Base-by-base conservation (phyloP, 2,888 invertebrate species). In the Mamestra brassicae region DNA sequence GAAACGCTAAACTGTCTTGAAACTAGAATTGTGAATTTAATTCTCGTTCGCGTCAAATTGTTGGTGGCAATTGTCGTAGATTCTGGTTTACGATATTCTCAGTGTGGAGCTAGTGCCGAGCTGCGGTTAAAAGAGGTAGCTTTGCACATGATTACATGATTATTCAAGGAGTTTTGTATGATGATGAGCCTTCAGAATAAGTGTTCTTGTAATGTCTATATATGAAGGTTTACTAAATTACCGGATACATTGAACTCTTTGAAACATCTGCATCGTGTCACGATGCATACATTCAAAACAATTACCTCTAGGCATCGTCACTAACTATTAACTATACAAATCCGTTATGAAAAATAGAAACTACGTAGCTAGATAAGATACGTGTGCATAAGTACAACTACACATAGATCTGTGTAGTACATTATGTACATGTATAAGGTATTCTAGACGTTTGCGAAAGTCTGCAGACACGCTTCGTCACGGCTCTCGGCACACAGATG, bases 401-500 rank as follows among this genome's bases (percentile, higher is more conserved):
- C 61, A 82, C 78, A 85, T 71, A 86, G 84, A 86, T 66, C 74
- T 54, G 65, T 81, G 69, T 68, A 71, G 62, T 74, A 78, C 73
- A 82, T 85, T 85, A 71, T 83, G 81, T 85, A 79, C 76, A 84
- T 79, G 81, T 78, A 76, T 81, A 83, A 80, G 80, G 86, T 78
- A 83, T 88, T 89, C 90, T 90, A 93, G 92, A 92, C 88, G 89
- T 89, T 94, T 93, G 93, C 92, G 94, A 95, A 94, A 95, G 93
- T 94, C 90, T 90, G 85, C 89, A 91, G 90, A 91, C 90, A 89
- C 91, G 92, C 91, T 90, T 90, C 93, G 94, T 94, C 93, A 93
- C 92, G 94, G 93, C 89, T 91, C 90, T 90, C 89, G 88, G 80
- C 89, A 84, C 88, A 88, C 86, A 92, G 93, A 93, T 93, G 90